phyloP scores from a whole-genome alignment of 2,888 invertebrate genomes.

The Ernsta delagoae region DNA sequence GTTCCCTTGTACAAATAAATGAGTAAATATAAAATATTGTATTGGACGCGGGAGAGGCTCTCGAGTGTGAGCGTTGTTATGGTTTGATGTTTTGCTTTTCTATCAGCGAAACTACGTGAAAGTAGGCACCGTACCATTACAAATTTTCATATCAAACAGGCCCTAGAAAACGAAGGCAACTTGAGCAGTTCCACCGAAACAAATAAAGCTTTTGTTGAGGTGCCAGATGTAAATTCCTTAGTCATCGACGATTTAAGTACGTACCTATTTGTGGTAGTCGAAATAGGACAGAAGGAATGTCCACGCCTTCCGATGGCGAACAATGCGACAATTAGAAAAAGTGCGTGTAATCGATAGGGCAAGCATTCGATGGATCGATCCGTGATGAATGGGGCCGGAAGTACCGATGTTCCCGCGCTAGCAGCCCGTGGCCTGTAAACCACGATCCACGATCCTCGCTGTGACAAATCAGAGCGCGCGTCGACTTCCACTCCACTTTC shows the following conservation, averaged over 20 bases:
- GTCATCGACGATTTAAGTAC: not conserved
- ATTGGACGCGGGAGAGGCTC: conserved; percentile 53
- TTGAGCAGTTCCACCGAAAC: not conserved
- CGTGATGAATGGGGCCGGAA: conserved; percentile 79
- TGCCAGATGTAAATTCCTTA: conserved; percentile 21
- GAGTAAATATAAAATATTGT: conserved; percentile 68
- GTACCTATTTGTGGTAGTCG: conserved; percentile 21
- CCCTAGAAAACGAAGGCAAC: not conserved
- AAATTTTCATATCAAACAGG: not conserved
- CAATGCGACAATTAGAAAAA: conserved; percentile 43
- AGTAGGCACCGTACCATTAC: conserved; percentile 13
- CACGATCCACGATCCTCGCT: conserved; percentile 51
- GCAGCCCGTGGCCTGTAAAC: conserved; percentile 38
- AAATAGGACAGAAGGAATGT: conserved; percentile 30
- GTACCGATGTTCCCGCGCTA: conserved; percentile 56
- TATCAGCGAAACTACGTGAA: conserved; percentile 39
- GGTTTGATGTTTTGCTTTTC: conserved; percentile 56
- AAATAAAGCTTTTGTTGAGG: not conserved
- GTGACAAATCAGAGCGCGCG: conserved; percentile 79
- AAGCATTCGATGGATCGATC: conserved; percentile 75
- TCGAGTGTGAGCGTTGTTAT: conserved; percentile 55
- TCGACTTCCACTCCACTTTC: conserved; percentile 62
- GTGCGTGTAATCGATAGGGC: conserved; percentile 72
- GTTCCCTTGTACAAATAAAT: conserved; percentile 78
- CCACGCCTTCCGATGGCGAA: conserved; percentile 28